Base-by-base conservation (phyloP, 1,140 invertebrate species). In the Drosophila bocki region DNA sequence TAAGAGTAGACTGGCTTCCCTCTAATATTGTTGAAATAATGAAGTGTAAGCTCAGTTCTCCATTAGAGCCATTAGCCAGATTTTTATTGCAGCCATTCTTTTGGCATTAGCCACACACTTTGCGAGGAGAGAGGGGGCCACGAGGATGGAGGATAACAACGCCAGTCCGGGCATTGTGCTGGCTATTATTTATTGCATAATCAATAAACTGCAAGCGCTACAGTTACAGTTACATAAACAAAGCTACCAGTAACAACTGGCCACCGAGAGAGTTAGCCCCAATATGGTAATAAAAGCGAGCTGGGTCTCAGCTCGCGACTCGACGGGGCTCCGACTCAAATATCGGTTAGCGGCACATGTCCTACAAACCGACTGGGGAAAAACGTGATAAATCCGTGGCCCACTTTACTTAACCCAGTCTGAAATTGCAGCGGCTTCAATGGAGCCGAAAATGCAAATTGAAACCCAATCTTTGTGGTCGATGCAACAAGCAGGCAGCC, bases 271-370 rank as follows among this genome's bases (percentile, higher is more conserved):
- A 88, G 84, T 75, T 84, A 84, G 80, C 80, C 80, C 76, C 81
- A 68, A 87, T 88, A 87, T 87, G 84, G 84, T 87, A 87, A 87
- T 87, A 87, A 87, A 88, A 86, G 58, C 37, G 61, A 77, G 61
- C 64, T 70, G 51, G 53, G 79, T 59, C 65, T 48, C 44, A 62
- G 41, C 45, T 44, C 32, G n/a, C 47, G 13, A 33, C 50, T 56
- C 56, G 56, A 37, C 41, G 63, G 41, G 56, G 41, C 32, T 54
- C 8, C 7, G 45, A 39, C 56, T 72, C 70, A 71, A 77, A 90
- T 91, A 91, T 91, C 87, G 85, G 85, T 90, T 91, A 91, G 85
- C 71, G 58, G 85, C 87, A 86, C 85, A 90, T 91, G 85, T 90
- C 87, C 85, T 91, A 91, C 85, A 91, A 91, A 91, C 82, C 82